These are phyloP conservation scores for Dipodomys stephensi DNA, from an alignment of 2,113 vertebrate species.

Conservation along the genomic window DNA sequence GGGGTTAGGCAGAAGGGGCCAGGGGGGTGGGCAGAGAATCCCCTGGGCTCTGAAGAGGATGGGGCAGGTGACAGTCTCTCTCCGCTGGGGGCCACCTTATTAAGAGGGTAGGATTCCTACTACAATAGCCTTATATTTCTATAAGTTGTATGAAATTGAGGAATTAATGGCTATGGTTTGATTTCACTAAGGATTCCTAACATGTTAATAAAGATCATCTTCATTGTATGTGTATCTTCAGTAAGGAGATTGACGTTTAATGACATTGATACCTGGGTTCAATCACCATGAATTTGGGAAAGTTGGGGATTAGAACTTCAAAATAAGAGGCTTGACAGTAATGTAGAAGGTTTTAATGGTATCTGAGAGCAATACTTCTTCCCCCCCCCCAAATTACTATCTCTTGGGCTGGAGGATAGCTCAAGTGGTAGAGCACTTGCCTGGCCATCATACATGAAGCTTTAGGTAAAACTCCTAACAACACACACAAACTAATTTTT, in stretches of 20 bases:
- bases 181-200: not conserved
- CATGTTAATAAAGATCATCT: not conserved
- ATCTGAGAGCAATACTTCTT: not conserved
- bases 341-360: constrained; percentile 18
- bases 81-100: not conserved
- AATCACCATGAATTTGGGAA: not conserved
- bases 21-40: no score
- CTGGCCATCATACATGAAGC: not conserved
- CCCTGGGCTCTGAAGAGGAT: not conserved
- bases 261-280: not conserved
- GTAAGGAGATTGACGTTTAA: not conserved
- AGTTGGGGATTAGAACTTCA: not conserved
- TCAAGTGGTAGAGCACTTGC: no score
- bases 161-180: not conserved
- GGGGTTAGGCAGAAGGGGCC: not conserved
- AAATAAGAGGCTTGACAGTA: not conserved
- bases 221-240: not conserved
- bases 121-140: not conserved
- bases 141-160: not conserved
- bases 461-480: no score
- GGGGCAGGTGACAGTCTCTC: not conserved
- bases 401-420: not conserved
- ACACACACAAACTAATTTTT: no score
- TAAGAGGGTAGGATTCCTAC: not conserved
- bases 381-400: not conserved